Conservation (phyloP, 2,797 vertebrate species). For the Alexandromys oeconomus region DNA sequence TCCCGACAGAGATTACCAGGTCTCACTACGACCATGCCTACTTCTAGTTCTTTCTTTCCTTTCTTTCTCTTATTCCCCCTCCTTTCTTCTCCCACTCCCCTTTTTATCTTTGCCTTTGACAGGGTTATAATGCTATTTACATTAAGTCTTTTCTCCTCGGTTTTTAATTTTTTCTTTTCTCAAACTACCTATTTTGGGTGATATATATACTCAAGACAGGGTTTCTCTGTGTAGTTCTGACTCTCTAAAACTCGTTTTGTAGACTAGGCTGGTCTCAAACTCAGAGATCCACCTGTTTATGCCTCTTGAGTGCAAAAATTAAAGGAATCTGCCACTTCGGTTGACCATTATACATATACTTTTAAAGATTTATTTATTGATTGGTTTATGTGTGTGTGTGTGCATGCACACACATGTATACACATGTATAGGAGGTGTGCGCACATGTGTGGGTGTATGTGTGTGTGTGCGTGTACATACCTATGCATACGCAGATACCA, state of each 20-base stretch:
- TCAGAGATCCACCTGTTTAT: neutral
- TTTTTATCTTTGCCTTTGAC: neutral
- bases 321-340: neutral
- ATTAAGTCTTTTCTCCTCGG: neutral
- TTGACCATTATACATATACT: too few relatives aligned
- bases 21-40: neutral
- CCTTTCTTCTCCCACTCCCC: accelerated
- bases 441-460: too few relatives aligned
- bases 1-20: neutral
- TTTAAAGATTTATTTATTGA: neutral
- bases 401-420: too few relatives aligned
- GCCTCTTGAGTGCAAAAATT: neutral
- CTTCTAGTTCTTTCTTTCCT: neutral
- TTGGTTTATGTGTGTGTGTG: neutral
- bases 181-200: neutral
- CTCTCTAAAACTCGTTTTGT: neutral
- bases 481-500: neutral
- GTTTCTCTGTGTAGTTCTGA: neutral
- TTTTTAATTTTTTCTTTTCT: neutral
- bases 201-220: neutral
- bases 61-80: too few relatives aligned
- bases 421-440: too few relatives aligned
- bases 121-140: neutral
- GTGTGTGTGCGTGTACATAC: neutral
- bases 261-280: neutral